Evolutionary conservation across 2,113 vertebrate genomes (phyloP).

Genomic region (Macrotis lagotis): DNA sequence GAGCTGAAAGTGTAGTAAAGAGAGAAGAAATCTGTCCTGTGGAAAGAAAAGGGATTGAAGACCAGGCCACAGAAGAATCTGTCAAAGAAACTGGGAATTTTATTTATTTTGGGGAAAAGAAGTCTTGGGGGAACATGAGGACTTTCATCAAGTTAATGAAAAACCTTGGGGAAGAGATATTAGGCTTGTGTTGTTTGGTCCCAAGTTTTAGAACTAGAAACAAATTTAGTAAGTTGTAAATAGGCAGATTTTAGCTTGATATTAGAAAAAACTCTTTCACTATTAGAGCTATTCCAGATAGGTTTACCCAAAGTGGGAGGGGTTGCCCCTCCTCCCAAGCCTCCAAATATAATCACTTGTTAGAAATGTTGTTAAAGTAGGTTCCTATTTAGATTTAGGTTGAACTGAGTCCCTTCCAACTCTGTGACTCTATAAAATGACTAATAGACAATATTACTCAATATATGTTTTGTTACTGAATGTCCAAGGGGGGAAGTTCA

Average conservation of each 20-base stretch:
- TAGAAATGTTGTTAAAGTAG: background rate
- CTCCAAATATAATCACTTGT: background rate
- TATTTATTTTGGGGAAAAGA: background rate
- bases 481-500: background rate
- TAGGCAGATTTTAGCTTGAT: background rate
- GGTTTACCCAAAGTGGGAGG: background rate
- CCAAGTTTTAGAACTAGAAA: background rate
- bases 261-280: background rate
- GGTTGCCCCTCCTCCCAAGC: background rate
- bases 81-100: background rate
- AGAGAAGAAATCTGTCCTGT: background rate
- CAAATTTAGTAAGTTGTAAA: background rate
- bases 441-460: background rate
- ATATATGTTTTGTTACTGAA: background rate
- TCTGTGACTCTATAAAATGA: background rate
- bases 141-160: background rate
- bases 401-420: background rate
- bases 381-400: background rate
- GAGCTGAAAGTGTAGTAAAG: background rate
- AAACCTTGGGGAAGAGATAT: background rate
- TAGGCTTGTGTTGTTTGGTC: background rate
- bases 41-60: background rate
- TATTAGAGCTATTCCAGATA: background rate
- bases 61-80: background rate
- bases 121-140: background rate